Conservation (phyloP, 1,140 invertebrate genomes). For the Tyrophagus putrescentiae region DNA sequence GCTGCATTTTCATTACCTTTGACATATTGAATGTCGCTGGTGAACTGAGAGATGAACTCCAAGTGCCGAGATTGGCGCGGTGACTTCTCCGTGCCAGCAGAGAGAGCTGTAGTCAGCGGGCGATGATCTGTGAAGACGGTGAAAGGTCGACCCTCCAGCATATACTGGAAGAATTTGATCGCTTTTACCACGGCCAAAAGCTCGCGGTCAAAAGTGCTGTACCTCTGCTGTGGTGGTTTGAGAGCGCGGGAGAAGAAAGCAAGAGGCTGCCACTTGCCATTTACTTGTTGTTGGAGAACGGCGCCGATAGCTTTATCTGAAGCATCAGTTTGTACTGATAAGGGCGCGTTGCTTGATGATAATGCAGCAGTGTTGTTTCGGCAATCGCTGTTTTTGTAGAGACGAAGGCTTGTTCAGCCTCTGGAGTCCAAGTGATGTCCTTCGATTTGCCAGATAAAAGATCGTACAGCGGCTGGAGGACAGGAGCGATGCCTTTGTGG, state of each 20-base stretch:
- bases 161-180: slow-evolving; percentile 29
- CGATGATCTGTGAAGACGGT: slow-evolving; percentile 28
- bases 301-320: slow-evolving; percentile 22
- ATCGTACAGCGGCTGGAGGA: no score
- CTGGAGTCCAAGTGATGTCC: no score
- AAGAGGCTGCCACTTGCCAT: slow-evolving; percentile 13
- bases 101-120: not conserved
- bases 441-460: no score
- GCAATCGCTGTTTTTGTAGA: slow-evolving; percentile 24
- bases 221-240: slow-evolving; percentile 19
- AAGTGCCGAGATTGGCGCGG: not conserved
- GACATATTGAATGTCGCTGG: not conserved
- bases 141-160: slow-evolving; percentile 29
- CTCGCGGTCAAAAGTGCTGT: slow-evolving; percentile 25
- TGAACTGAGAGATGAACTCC: not conserved
- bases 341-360: slow-evolving; percentile 15
- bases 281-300: slow-evolving; percentile 16
- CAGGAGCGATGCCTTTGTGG: no score
- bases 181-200: slow-evolving; percentile 26
- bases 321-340: slow-evolving; percentile 22
- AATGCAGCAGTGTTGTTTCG: slow-evolving; percentile 29
- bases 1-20: slow-evolving; percentile 3
- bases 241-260: slow-evolving; percentile 23
- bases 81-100: not conserved
- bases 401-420: no score